Percentiles rank a stretch among this genome's conserved stretches.
Conservation (phyloP, 2,888 invertebrate species). For the Griposia aprilina region DNA sequence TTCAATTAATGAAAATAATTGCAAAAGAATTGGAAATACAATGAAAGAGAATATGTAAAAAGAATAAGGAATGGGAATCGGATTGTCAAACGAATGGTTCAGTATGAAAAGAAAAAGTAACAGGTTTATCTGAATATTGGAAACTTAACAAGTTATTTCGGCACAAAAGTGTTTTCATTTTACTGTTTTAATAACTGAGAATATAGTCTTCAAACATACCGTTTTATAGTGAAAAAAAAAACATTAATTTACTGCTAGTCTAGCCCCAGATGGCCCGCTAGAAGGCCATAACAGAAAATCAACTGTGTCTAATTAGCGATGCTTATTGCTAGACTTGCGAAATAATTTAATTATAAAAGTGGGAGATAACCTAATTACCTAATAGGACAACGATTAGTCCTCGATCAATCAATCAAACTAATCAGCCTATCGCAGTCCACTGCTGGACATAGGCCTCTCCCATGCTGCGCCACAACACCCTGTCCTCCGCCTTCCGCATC, state of each 20-base stretch:
- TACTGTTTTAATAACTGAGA: neutral
- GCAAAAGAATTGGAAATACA: slow-evolving; percentile 18
- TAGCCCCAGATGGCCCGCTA: too few species aligned
- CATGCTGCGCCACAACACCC: too few species aligned
- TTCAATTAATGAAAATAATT: slow-evolving; percentile 39
- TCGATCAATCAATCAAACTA: too few species aligned
- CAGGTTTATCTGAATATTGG: slow-evolving; percentile 13
- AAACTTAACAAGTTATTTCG: slow-evolving; percentile 42
- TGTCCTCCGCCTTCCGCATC: too few species aligned
- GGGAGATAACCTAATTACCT: neutral
- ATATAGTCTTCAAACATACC: neutral
- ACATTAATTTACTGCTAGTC: neutral
- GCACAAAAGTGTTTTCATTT: slow-evolving; percentile 4
- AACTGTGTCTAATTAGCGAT: too few species aligned
- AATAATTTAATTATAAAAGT: neutral
- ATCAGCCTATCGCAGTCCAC: too few species aligned
- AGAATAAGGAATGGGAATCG: slow-evolving; percentile 12
- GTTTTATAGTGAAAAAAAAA: neutral
- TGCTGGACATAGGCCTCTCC: too few species aligned
- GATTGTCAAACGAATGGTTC: slow-evolving; percentile 36
- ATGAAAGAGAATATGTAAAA: slow-evolving; percentile 35
- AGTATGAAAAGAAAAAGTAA: slow-evolving; percentile 38
- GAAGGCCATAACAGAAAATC: too few species aligned
- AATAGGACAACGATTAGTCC: too few species aligned
- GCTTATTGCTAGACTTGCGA: neutral